Evolutionary conservation across 2,888 invertebrate species (phyloP), one percentile per base, ranked within the genome.

Genomic region (Caenorhabditis drosophilae): DNA sequence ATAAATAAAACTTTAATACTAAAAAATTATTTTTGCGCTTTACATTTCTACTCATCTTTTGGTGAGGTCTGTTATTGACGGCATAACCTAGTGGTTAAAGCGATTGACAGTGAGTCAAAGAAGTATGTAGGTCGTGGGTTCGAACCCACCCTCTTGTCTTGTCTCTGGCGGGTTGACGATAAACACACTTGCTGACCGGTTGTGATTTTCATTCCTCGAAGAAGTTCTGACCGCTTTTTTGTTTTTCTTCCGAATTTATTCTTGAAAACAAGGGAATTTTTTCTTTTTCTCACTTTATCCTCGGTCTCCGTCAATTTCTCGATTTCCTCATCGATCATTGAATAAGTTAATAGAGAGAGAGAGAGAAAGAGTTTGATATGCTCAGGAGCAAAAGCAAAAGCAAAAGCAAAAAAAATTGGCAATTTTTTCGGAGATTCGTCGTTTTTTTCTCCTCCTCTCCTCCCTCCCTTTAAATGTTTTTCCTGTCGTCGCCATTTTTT

Each of bases 141-240:
- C 53, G 36, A 26, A 15, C 16, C 53, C 52, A 45, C n/a, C 23
- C 20, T 12, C 3, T 6, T 18, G 40, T 9, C 23, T 31, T 25
- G n/a, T n/a, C n/a, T n/a, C n/a, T n/a, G n/a, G 64, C 58, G 64
- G 64, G 44, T 36, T 64, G 64, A 64, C 51, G 64, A 64, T 55
- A 35, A 45, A 40, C 34, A 40, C 47, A 45, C 41, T 49, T 58
- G 54, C 58, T 58, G 58, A 64, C 46, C 41, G 64, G 54, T 58
- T 44, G 54, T 64, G 64, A 64, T 58, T 58, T 38, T 58, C 49
- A 58, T 54, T 52, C 64, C 64, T 64, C 64, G 58, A 64, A 64
- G 64, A 64, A 64, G 64, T 64, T 55, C 64, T 58, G 64, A 64
- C 64, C 64, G 64, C 64, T 26, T 45, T 45, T 26, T 45, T 45